Conservation (phyloP, 1,140 invertebrate genomes). For the Lordiphosa mommai region DNA sequence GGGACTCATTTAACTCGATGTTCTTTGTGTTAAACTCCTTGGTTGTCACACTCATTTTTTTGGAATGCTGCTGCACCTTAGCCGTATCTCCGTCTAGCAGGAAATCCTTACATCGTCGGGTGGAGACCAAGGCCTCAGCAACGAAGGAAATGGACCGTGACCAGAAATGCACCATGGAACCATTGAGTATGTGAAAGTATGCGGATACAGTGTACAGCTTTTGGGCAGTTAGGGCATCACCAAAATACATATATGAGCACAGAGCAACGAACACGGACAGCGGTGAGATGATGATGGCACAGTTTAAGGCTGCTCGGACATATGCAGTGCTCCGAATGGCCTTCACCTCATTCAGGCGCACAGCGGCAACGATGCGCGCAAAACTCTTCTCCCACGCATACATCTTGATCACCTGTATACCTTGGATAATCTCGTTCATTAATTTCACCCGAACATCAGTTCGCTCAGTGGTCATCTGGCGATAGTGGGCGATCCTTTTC, state of each 20-base stretch:
- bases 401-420: constrained; percentile 94
- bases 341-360: constrained; percentile 83
- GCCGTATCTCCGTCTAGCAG: constrained; percentile 62
- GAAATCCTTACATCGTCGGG: constrained; percentile 85
- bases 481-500: constrained; percentile 84
- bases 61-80: constrained; percentile 30
- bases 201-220: constrained; percentile 88
- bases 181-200: constrained; percentile 86
- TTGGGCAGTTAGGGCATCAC: constrained; percentile 85
- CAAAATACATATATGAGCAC: constrained; percentile 86
- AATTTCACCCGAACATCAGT: constrained; percentile 91
- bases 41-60: constrained; percentile 35
- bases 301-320: constrained; percentile 64
- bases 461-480: constrained; percentile 80
- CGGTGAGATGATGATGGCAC: constrained; percentile 85
- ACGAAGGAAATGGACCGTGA: constrained; percentile 83
- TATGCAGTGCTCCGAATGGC: constrained; percentile 81
- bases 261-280: constrained; percentile 89
- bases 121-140: constrained; percentile 84
- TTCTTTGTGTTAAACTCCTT: constrained; percentile 42
- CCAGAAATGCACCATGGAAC: constrained; percentile 87
- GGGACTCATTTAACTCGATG: constrained; percentile 46
- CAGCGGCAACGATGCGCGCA: constrained; percentile 83
- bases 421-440: constrained; percentile 91
- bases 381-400: constrained; percentile 94